Evolutionary conservation across 2,797 vertebrate species (phyloP), one percentile per base, ranked within the genome.

Genomic region (Otolemur crassicaudatus): DNA sequence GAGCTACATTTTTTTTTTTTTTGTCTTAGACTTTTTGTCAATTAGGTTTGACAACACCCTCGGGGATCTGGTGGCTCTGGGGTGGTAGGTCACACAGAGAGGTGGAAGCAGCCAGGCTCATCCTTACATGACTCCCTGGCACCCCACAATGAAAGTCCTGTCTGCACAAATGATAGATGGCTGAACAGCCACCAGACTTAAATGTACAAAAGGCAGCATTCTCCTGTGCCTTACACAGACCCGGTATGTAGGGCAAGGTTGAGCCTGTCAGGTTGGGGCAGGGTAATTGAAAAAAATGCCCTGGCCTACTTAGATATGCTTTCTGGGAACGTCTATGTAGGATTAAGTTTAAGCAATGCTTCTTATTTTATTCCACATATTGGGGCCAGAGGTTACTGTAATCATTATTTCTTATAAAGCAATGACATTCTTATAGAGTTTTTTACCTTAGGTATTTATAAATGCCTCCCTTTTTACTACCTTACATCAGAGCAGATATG

Each of bases 101-200:
- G 5, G n/a, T 70, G 43, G 63, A 63, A 94, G 31, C 5, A 27
- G 43, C 8, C n/a, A 92, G 40, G 34, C 31, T 22, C 90, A 20
- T 67, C 49, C 61, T 97, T 58, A 25, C 16, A 29, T 40, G 80
- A 72, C 19, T 89, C 23, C 13, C 56, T 80, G 43, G 63, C n/a
- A 94, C 60, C 77, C 37, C 80, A 9, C 14, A 10, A n/a, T 37
- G 40, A 75, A 46, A 76, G 25, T 79, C 25, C 92, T 95, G 37
- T 91, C 93, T 27, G 53, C 37, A 93, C 34, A 40, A 63, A 65
- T 93, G 86, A 97, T 87, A 65, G 80, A 76, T 87, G n/a, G 43
- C 67, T 84, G 25, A 80, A 27, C 29, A 84, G 86, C n/a, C 46
- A 22, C 73, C 80, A 85, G 37, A 87, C 70, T 76, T 92, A 88